phyloP scores from a whole-genome alignment of 1,140 invertebrate genomes.

The Daktulosphaira vitifoliae region DNA sequence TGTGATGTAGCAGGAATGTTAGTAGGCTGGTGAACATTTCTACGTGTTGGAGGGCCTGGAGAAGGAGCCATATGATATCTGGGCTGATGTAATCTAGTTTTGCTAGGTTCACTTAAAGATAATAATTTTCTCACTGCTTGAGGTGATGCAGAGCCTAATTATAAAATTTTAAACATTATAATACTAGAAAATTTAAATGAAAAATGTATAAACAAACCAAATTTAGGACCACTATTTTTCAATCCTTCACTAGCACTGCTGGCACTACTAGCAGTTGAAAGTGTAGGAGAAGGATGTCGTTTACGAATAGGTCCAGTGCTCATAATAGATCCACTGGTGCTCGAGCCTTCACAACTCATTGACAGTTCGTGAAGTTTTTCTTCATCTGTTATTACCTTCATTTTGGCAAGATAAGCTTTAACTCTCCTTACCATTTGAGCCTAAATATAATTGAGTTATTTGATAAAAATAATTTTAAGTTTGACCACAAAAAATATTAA shows the following conservation, averaged over 20 bases:
- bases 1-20: constrained; percentile 51
- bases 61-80: constrained; percentile 46
- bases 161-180: constrained; percentile 38
- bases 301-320: constrained; percentile 51
- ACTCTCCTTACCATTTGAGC: constrained; percentile 94
- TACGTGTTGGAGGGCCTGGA: constrained; percentile 56
- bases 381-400: constrained; percentile 88
- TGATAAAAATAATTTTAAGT: constrained; percentile 2
- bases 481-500: neutral
- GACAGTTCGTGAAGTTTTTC: constrained; percentile 80
- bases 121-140: constrained; percentile 90
- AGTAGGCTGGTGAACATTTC: constrained; percentile 19
- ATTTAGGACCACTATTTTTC: constrained; percentile 53
- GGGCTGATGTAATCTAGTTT: constrained; percentile 77
- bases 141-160: constrained; percentile 82
- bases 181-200: neutral
- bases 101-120: constrained; percentile 74
- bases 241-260: constrained; percentile 77
- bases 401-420: constrained; percentile 86
- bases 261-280: constrained; percentile 80
- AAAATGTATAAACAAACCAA: constrained; percentile 48
- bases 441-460: constrained; percentile 43
- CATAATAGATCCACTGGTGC: constrained; percentile 51
- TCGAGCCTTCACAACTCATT: constrained; percentile 73
- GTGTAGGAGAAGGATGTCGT: constrained; percentile 74